phyloP scores from a whole-genome alignment of 1,140 invertebrate genomes.

The Lepidostoma basale region DNA sequence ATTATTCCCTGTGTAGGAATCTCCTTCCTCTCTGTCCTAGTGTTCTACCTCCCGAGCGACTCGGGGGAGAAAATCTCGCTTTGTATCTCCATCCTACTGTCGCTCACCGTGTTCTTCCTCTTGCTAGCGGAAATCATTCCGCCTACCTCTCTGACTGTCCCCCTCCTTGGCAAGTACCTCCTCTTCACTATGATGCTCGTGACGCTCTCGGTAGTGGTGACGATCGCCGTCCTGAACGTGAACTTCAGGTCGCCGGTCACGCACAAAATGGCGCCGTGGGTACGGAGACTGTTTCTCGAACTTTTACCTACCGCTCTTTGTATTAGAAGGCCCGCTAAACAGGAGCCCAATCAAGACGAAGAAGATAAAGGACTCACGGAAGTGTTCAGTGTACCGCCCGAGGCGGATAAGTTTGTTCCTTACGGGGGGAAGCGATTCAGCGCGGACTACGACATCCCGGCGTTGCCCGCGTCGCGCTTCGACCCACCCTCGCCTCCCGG shows the following conservation, averaged over 20 bases:
- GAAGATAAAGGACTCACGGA: slow-evolving; percentile 73
- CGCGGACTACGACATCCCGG: slow-evolving; percentile 74
- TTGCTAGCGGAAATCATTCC: slow-evolving; percentile 98
- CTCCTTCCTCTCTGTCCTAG: slow-evolving; percentile 95
- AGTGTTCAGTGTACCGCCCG: slow-evolving; percentile 72
- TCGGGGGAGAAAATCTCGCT: slow-evolving; percentile 97
- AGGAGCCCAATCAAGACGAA: slow-evolving; percentile 67
- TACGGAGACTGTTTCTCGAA: slow-evolving; percentile 86
- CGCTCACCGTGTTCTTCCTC: slow-evolving; percentile 98
- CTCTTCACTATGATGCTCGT: slow-evolving; percentile 99
- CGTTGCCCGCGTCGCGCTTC: slow-evolving; percentile 63
- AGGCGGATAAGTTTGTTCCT: slow-evolving; percentile 72
- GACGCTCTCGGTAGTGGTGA: slow-evolving; percentile 96
- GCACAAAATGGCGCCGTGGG: slow-evolving; percentile 92
- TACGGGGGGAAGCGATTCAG: slow-evolving; percentile 69
- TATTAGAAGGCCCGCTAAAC: slow-evolving; percentile 82
- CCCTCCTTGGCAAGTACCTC: slow-evolving; percentile 96
- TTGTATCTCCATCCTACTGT: slow-evolving; percentile 97
- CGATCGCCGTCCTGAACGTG: slow-evolving; percentile 97
- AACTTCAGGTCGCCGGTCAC: slow-evolving; percentile 98
- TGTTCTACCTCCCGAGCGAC: slow-evolving; percentile 98
- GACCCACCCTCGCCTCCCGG: slow-evolving; percentile 58
- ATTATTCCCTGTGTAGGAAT: slow-evolving; percentile 96
- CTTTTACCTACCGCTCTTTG: slow-evolving; percentile 85
- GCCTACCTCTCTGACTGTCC: slow-evolving; percentile 97